A percentile compares a stretch with the other conserved stretches of the same genome.
Conservation (phyloP, 53 echinoderm and acorn worm species). For the Arbacia lixula region DNA sequence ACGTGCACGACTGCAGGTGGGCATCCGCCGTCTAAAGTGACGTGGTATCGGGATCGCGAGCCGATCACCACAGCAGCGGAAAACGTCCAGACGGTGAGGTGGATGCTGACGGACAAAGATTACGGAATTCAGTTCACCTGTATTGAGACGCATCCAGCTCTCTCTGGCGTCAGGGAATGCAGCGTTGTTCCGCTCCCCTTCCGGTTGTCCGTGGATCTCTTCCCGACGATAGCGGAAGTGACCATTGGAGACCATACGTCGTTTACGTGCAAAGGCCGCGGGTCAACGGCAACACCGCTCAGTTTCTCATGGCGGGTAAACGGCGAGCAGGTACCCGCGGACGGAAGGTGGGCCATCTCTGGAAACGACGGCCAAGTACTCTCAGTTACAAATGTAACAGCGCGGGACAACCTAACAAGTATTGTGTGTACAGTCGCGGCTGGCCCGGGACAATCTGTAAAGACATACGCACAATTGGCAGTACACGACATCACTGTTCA, state of each 20-base stretch:
- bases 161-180: conserved; percentile 20
- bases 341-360: conserved; percentile 2
- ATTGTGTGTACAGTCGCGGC: conserved; percentile 43
- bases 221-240: conserved; percentile 17
- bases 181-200: conserved; percentile 45
- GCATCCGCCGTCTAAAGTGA: conserved; percentile 30
- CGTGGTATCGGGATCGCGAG: conserved; percentile 30
- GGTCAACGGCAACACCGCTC: background rate
- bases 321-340: background rate
- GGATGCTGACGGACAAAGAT: conserved; percentile 22
- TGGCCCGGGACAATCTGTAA: conserved; percentile 44
- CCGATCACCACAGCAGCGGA: conserved; percentile 21
- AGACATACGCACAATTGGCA: conserved; percentile 33
- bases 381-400: conserved; percentile 11
- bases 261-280: conserved; percentile 15
- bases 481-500: background rate
- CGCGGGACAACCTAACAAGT: conserved; percentile 7
- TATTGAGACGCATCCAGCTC: conserved; percentile 21
- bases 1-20: conserved; percentile 26
- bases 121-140: conserved; percentile 44
- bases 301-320: conserved; percentile 21
- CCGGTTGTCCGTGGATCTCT: conserved; percentile 34
- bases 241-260: conserved; percentile 2
- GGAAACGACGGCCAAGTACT: conserved; percentile 26
- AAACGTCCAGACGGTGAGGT: conserved; percentile 7